These are phyloP conservation scores for Monopterus albus DNA, from an alignment of 2,113 vertebrate species.

Conservation along the genomic window DNA sequence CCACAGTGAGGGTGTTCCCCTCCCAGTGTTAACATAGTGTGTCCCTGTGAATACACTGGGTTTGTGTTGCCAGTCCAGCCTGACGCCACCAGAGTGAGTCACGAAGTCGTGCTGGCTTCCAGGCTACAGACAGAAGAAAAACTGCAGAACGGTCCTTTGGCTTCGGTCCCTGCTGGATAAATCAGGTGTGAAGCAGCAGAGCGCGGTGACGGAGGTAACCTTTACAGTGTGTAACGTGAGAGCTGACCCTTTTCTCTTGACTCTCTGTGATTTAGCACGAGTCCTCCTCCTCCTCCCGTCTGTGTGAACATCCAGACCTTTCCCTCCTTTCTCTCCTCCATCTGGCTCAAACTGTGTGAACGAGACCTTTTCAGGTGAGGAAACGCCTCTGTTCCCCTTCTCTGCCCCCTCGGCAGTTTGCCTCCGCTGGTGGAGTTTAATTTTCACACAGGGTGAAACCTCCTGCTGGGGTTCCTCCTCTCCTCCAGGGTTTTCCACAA, in stretches of 20 bases:
- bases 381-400: neutral
- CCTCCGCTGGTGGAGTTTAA: neutral
- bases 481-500: too few species aligned
- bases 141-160: neutral
- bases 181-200: conserved; percentile 25
- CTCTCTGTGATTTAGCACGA: conserved; percentile 41
- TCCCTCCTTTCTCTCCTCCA: neutral
- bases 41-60: too few species aligned
- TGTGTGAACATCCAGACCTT: conserved; percentile 38
- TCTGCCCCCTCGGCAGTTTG: conserved; percentile 9
- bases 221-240: conserved; percentile 37
- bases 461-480: neutral
- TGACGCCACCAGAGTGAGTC: too few species aligned
- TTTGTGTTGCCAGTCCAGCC: too few species aligned
- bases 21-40: too few species aligned
- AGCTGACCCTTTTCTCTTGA: conserved; percentile 24
- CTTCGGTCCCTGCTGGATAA: neutral
- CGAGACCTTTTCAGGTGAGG: conserved; percentile 64
- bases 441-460: neutral
- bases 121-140: neutral
- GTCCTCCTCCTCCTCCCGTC: conserved; percentile 6
- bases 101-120: too few species aligned
- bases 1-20: too few species aligned
- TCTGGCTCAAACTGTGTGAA: conserved; percentile 51
- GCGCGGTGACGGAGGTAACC: conserved; percentile 26